Percentiles rank a stretch among this genome's conserved stretches.
Evolutionary conservation across 2,888 invertebrate genomes (phyloP).

Genomic region (Spodoptera exigua): DNA sequence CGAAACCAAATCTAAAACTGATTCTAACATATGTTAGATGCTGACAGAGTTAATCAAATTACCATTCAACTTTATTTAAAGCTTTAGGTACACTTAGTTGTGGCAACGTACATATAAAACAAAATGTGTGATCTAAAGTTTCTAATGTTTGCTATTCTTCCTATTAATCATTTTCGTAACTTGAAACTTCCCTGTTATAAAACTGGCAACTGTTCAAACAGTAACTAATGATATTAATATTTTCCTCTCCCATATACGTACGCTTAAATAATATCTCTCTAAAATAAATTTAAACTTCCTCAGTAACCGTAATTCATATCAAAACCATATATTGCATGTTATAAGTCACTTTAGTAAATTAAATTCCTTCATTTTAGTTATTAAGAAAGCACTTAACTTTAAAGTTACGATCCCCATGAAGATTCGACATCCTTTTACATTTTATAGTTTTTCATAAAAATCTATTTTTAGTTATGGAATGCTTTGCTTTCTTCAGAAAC

Average conservation of each 20-base stretch:
- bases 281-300: constrained; percentile 47
- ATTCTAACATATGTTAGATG: too few species aligned
- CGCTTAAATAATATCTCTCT: constrained; percentile 29
- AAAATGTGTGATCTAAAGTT: too few species aligned
- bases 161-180: background rate
- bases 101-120: too few species aligned
- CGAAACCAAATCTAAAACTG: too few species aligned
- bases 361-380: constrained; percentile 47
- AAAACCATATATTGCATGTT: constrained; percentile 39
- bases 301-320: constrained; percentile 25
- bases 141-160: background rate
- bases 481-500: too few species aligned
- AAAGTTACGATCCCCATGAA: constrained; percentile 33
- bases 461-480: too few species aligned
- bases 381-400: constrained; percentile 38
- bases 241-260: constrained; percentile 29
- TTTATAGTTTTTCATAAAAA: too few species aligned
- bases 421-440: constrained; percentile 2
- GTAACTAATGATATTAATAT: constrained; percentile 40
- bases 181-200: constrained; percentile 12
- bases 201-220: constrained; percentile 43
- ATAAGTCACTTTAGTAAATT: constrained; percentile 49
- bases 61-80: too few species aligned
- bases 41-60: too few species aligned
- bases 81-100: too few species aligned